Conservation (phyloP, 92 coral and sea anemone species). For the Montipora capitata region DNA sequence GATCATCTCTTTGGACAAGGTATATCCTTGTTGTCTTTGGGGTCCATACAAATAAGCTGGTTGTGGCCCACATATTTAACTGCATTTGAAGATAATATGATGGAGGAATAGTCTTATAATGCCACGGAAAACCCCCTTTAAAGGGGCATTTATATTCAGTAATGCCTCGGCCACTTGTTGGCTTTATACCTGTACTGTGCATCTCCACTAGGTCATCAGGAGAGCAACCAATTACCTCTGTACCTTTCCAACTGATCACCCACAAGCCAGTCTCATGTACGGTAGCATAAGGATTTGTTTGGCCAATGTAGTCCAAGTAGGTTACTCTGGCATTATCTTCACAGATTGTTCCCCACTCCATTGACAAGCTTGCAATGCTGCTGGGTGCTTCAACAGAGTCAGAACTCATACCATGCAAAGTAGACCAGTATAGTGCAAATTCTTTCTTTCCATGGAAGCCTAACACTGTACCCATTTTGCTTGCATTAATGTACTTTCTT, state of each 20-base stretch:
- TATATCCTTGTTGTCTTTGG: conserved; percentile 44
- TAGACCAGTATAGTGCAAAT: too few relatives aligned
- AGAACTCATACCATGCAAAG: neutral
- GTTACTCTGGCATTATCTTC: conserved; percentile 39
- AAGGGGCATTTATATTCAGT: conserved; percentile 45
- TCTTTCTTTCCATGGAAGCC: neutral
- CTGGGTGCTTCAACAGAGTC: neutral
- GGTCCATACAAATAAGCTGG: conserved; percentile 9
- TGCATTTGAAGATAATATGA: neutral
- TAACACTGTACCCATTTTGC: conserved; percentile 8
- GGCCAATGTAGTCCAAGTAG: conserved; percentile 22
- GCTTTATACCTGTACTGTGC: neutral
- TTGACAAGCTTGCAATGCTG: neutral
- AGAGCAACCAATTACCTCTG: conserved; percentile 28
- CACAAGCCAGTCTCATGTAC: conserved; percentile 28
- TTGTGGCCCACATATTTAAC: conserved; percentile 3
- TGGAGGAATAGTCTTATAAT: conserved; percentile 22
- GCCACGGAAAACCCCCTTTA: conserved; percentile 48
- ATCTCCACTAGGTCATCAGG: conserved; percentile 35
- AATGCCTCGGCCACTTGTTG: conserved; percentile 19
- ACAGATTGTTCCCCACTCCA: conserved; percentile 50
- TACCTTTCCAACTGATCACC: conserved; percentile 12
- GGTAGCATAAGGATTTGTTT: neutral
- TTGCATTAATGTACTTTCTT: conserved; percentile 20
- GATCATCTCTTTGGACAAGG: conserved; percentile 5